phyloP scores from a whole-genome alignment of 2,797 vertebrate genomes.

The Delichon dasypus region DNA sequence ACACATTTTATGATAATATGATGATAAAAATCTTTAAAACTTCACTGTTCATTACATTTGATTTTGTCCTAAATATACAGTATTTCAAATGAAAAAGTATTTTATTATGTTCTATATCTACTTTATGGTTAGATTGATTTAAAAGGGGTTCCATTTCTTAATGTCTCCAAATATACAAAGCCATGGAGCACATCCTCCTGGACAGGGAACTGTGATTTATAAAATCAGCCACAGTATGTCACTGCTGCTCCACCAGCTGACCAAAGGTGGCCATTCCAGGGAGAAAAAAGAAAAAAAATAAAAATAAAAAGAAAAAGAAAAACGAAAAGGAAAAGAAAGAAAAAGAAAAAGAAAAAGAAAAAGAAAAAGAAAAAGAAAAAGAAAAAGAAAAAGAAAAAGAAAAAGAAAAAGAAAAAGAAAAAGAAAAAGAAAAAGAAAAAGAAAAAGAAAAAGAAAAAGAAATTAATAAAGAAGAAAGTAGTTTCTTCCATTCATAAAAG shows the following conservation, averaged over 20 bases:
- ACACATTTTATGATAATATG: background rate
- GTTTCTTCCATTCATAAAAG: background rate
- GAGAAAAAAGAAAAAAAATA: background rate
- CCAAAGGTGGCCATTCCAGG: background rate
- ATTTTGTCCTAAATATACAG: background rate
- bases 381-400: no score
- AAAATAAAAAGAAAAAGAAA: no score
- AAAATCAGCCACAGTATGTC: constrained; percentile 60
- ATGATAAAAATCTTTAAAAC: background rate
- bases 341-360: no score
- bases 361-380: no score
- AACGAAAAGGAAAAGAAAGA: no score
- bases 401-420: accelerated
- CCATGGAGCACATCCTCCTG: background rate
- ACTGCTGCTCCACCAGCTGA: constrained; percentile 60
- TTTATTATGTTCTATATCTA: background rate
- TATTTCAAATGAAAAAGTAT: background rate
- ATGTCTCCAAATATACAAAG: background rate
- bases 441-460: no score
- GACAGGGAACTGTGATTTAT: constrained; percentile 33
- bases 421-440: no score
- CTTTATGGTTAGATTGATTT: background rate
- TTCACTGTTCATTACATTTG: background rate
- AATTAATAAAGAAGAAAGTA: background rate
- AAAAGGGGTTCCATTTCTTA: background rate